phyloP scores from a whole-genome alignment of 2,797 vertebrate species.

The Tachyglossus aculeatus region DNA sequence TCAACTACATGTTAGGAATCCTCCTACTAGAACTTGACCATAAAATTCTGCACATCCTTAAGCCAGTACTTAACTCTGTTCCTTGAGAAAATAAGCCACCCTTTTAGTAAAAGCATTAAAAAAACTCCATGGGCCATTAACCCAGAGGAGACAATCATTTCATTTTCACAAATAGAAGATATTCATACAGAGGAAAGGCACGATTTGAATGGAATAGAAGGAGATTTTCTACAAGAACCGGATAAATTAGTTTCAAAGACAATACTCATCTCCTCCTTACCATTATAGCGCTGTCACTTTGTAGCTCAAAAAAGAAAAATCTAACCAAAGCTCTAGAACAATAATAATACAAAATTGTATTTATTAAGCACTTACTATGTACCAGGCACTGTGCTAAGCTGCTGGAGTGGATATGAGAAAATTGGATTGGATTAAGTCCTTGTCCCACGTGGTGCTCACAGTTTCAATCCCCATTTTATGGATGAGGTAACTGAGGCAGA shows the following conservation, averaged over 20 bases:
- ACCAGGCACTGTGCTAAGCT: too few relatives aligned
- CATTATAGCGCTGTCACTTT: conserved; percentile 5
- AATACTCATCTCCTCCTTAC: conserved; percentile 25
- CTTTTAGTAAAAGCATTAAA: neutral
- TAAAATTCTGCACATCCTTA: neutral
- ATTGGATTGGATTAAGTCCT: too few relatives aligned
- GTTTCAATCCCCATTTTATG: too few relatives aligned
- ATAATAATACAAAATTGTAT: too few relatives aligned
- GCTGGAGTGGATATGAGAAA: too few relatives aligned
- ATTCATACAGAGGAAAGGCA: conserved; percentile 23
- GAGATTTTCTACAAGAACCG: conserved; percentile 33
- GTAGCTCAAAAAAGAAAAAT: neutral
- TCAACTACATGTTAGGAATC: conserved; percentile 14
- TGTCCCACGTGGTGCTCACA: too few relatives aligned
- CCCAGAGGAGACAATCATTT: neutral
- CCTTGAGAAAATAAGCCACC: conserved; percentile 3
- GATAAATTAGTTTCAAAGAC: conserved; percentile 28
- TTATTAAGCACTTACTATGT: too few relatives aligned
- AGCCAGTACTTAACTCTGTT: neutral
- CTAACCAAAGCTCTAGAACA: too few relatives aligned
- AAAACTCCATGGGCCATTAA: conserved; percentile 7
- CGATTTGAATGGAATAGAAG: conserved; percentile 40
- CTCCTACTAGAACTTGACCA: neutral
- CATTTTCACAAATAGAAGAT: conserved; percentile 43
- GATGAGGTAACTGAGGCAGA: too few relatives aligned